These are phyloP conservation scores for Platycnemis pennipes DNA, from an alignment of 2,888 invertebrate genomes.

Conservation along the genomic window DNA sequence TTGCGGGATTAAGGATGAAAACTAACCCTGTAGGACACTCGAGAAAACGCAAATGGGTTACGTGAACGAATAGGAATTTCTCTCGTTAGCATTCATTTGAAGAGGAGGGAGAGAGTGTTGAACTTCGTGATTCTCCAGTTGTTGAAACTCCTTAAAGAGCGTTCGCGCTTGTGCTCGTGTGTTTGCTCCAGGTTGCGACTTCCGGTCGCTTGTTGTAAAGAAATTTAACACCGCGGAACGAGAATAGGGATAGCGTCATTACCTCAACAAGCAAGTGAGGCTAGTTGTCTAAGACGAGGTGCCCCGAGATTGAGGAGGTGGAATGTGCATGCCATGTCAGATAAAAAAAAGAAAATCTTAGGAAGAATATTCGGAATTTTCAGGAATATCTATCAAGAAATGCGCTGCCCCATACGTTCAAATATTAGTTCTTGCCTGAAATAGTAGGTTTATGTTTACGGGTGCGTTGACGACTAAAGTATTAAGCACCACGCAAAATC, in stretches of 20 bases:
- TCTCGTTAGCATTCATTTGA: not conserved
- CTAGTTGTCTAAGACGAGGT: not conserved
- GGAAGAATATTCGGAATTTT: no score
- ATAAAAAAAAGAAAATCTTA: not conserved
- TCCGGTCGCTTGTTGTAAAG: not conserved
- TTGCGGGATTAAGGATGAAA: not conserved
- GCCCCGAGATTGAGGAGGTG: not conserved
- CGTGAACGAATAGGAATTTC: not conserved
- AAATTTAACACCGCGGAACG: not conserved
- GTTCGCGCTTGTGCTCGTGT: not conserved
- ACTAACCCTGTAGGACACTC: not conserved
- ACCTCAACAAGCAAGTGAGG: not conserved
- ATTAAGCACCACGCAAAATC: no score
- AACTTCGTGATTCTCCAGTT: not conserved
- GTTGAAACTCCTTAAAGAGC: not conserved
- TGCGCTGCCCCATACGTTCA: no score
- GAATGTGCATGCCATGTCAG: not conserved
- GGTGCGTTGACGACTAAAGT: no score
- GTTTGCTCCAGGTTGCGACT: not conserved
- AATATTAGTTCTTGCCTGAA: no score
- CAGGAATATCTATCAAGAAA: no score
- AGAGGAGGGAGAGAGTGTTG: not conserved
- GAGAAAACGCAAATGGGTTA: not conserved
- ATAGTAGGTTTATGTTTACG: no score
- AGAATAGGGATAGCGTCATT: not conserved